Base-by-base conservation (phyloP, 2,797 vertebrate species). In the Sebastes taczanowskii region DNA sequence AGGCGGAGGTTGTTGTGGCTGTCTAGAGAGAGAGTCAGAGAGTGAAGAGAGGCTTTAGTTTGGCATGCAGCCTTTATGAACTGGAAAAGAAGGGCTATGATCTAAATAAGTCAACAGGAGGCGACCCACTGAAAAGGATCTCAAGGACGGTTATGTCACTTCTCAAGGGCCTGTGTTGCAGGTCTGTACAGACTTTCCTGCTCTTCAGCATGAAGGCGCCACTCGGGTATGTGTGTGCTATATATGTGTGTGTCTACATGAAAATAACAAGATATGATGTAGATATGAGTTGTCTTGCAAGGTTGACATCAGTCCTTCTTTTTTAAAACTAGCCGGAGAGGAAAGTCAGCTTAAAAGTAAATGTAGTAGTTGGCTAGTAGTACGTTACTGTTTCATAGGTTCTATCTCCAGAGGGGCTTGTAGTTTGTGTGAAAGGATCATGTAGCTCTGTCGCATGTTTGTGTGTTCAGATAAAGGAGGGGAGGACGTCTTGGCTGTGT, bases 141-240 rank as follows among this genome's bases (percentile, higher is more conserved):
- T 84, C 23, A 77, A 77, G 71, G 60, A 82, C 71, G 55, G 35
- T 67, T 23, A 53, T 80, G 61, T 52, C 75, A 66, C 66, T 71
- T 82, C 72, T 84, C 65, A 71, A 74, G 49, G 66, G 66, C 35
- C 56, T 78, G 34, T 14, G 18, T 63, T 68, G 58, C 84, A 78
- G 70, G 62, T 85, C 76, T 32, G n/a, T 74, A 22, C 38, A 79
- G 82, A 80, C 22, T 52, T 83, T 82, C 78, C 65, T 69, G 69
- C 80, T 86, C 58, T 27, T 80, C 70, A 86, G 52, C 79, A 88
- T 94, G 88, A 91, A 90, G 73, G 81, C 84, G 27, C 84, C 84
- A 2, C 69, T 60, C 2, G 81, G 89, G 85, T 91, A 86, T 53
- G 83, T 84, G 13, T 82, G 11, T 75, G 32, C 70, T 65, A 11